Evolutionary conservation across 2,888 invertebrate genomes (phyloP).

Genomic region (Chloromyia formosa): DNA sequence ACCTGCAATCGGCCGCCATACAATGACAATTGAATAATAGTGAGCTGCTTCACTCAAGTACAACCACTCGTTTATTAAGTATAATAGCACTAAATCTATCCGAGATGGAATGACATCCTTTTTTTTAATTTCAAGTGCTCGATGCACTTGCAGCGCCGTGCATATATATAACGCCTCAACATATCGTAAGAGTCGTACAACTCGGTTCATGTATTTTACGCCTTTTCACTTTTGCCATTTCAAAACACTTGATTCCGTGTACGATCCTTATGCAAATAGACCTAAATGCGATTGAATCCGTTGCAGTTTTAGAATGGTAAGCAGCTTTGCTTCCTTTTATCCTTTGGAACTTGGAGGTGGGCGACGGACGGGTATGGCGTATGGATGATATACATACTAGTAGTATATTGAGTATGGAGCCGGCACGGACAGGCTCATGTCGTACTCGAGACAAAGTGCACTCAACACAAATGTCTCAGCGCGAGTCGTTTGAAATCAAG

Average conservation of each 20-base stretch:
- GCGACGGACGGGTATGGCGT: too few relatives aligned
- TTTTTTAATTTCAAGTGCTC: background rate
- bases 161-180: background rate
- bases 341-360: background rate
- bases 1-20: too few relatives aligned
- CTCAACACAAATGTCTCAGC: constrained; percentile 3
- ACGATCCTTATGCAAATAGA: constrained; percentile 7
- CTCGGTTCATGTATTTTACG: background rate
- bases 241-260: constrained; percentile 1
- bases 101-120: background rate
- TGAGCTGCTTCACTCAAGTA: too few relatives aligned
- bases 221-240: constrained; percentile 2
- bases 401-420: background rate
- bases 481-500: background rate
- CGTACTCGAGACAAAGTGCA: background rate
- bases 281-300: background rate
- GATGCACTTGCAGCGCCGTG: background rate
- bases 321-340: background rate
- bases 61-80: constrained; percentile 2
- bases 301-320: constrained; percentile 1
- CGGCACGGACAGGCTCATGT: background rate
- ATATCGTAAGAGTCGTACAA: background rate
- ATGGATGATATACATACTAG: too few relatives aligned
- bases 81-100: background rate
- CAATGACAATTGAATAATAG: too few relatives aligned